Base-by-base conservation (phyloP, 37 sponge, comb jelly and placozoan genomes). In the Chondrosia reniformis region DNA sequence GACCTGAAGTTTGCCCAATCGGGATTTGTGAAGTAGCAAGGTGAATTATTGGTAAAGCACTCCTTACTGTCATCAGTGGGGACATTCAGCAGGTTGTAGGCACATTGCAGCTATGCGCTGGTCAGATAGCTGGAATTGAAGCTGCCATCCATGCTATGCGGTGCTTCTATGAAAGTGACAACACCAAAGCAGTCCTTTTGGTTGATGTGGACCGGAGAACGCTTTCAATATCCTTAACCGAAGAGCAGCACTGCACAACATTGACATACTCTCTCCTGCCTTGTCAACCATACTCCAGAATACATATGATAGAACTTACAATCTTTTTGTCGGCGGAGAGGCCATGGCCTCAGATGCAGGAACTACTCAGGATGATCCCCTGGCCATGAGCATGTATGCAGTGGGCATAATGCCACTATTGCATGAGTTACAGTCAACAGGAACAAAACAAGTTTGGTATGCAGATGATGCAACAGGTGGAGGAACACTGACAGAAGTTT, bases 391-490 rank as follows among this genome's bases (percentile, higher is more conserved):
- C 33, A 17, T 64, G 33, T 13, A 64, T 7, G 37, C 66, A 9
- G 33, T 64, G 31, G 66, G 7, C 66, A 64, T 10, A 64, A 10
- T 64, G 33, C 66, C 66, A 17, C 66, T 64, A 4, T 19, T 64
- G 33, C 66, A 64, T 64, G 7, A 10, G 66, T 7, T 64, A 10
- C 8, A 4, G 33, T 2, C 8, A 17, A 10, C 8, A 64, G 33
- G 33, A 64, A 64, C 7, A 34, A 64, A 28, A 15, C 33, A 64
- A 7, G 36, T 32, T 3, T 64, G 66, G 66, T 64, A 34, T 13
- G 34, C 66, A 10, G 36, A 64, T 64, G 66, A 64, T 64, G 66
- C 66, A 64, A 64, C 66, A 17, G 36, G 66, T 4, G 33, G 66
- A 17, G 66, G 36, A 4, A 2, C 66, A 64, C 36, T 64, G 8